These are phyloP conservation scores for Antrozous pallidus DNA, from an alignment of 2,797 vertebrate species.

Conservation along the genomic window DNA sequence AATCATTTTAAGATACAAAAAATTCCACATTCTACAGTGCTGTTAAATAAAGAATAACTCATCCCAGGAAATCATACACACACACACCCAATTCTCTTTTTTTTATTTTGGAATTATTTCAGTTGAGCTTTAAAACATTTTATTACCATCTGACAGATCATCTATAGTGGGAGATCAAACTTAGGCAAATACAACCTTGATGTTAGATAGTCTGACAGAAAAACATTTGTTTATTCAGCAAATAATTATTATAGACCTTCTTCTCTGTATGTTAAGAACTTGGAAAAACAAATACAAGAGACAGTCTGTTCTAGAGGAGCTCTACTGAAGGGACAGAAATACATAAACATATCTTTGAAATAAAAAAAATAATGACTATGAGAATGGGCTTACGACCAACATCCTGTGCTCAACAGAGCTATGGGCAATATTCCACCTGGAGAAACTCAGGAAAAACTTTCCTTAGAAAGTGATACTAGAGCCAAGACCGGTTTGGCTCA, in stretches of 20 bases:
- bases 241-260: background rate
- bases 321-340: background rate
- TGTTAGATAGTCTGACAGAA: background rate
- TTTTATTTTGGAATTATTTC: slow-evolving; percentile 26
- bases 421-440: no score
- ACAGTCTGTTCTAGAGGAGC: background rate
- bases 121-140: slow-evolving; percentile 36
- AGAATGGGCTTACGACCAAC: background rate
- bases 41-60: slow-evolving; percentile 19
- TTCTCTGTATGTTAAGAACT: background rate
- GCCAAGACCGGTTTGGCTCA: no score
- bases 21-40: slow-evolving; percentile 43
- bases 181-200: slow-evolving; percentile 19
- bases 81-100: background rate
- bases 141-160: background rate
- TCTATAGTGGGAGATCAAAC: slow-evolving; percentile 34
- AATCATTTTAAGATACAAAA: slow-evolving; percentile 69
- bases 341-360: background rate
- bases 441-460: background rate
- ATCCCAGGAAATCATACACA: background rate
- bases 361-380: background rate
- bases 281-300: background rate
- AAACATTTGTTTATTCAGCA: slow-evolving; percentile 35
- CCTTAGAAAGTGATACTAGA: background rate
- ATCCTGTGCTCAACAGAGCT: background rate